Conservation (phyloP, 1,140 invertebrate species). For the Zaprionus tsacasi region DNA sequence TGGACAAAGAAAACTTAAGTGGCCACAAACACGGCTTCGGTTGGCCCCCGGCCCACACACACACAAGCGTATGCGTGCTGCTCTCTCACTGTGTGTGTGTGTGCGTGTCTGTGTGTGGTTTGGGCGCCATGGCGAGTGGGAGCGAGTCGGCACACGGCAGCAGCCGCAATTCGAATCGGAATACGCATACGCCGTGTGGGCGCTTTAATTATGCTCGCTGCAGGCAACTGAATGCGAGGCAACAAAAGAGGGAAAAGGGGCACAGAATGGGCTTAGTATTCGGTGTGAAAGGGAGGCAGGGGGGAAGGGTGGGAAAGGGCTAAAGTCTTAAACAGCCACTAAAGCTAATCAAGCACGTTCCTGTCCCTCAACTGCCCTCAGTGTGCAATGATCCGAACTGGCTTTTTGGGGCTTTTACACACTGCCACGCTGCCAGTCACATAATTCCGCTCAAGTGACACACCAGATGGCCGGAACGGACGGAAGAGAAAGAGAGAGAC, state of each 20-base stretch:
- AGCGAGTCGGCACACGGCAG: conserved; percentile 14
- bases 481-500: not conserved
- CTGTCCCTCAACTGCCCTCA: conserved; percentile 12
- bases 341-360: conserved; percentile 67
- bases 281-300: not conserved
- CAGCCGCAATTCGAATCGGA: conserved; percentile 52
- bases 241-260: not conserved
- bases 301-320: conserved; percentile 1
- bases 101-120: conserved; percentile 12
- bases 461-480: conserved; percentile 36
- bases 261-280: not conserved
- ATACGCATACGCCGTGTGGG: conserved; percentile 74
- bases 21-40: conserved; percentile 53
- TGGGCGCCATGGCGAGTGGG: conserved; percentile 9
- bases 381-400: conserved; percentile 71
- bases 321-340: conserved; percentile 70
- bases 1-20: conserved; percentile 79
- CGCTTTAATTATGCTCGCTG: conserved; percentile 70
- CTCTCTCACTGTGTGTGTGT: not conserved
- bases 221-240: not conserved
- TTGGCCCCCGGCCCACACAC: conserved; percentile 1
- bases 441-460: conserved; percentile 75
- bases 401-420: conserved; percentile 44
- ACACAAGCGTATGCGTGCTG: not conserved
- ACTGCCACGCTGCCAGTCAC: conserved; percentile 54